Base-by-base conservation (phyloP, 2,797 vertebrate genomes). In the Gila robusta region DNA sequence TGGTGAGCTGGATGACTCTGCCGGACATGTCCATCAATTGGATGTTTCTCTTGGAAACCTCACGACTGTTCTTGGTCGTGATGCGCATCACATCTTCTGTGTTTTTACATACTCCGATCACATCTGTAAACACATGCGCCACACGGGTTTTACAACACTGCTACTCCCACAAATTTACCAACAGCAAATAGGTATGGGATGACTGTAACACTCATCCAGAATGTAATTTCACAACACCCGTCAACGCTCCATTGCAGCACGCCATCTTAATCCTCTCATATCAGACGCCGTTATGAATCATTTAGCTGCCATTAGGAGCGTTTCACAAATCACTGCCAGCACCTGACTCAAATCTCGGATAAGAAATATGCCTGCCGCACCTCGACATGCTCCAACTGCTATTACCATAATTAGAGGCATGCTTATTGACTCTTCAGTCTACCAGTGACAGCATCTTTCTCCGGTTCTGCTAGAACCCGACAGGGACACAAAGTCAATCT, bases 71-170 rank as follows among this genome's bases (percentile, higher is more conserved):
- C 93, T 96, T 99, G 85, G 97, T 96, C n/a, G 91, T 96, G 89
- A 99, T 95, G 90, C 97, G 98, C 23, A 94, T 94, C 87, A 96
- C 90, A 67, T 99, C 98, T 6, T 98, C 97, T 56, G 94, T 97
- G 84, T 91, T 97, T 93, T 97, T 99, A 89, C 98, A 99, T 93
- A 99, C 94, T 44, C 97, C 98, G 69, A 99, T 98, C 89, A 99
- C 95, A 93, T 99, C 98, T 99, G 93, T 62, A 94, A 91, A 5
- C 44, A 77, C 44, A 86, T 28, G 82, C 2, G 21, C 69, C 39
- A 32, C n/a, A 39, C 23, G 2, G 26, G 21, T 88, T 35, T 82
- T 16, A 54, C 54, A 79, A 79, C 49, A 69, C 28, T 14, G 69
- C 79, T 16, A 67, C 67, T 79, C 21, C 26, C 47, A 0, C 49